Evolutionary conservation across 2,113 vertebrate genomes (phyloP).

Genomic region (Speoplatyrhinus poulsoni): DNA sequence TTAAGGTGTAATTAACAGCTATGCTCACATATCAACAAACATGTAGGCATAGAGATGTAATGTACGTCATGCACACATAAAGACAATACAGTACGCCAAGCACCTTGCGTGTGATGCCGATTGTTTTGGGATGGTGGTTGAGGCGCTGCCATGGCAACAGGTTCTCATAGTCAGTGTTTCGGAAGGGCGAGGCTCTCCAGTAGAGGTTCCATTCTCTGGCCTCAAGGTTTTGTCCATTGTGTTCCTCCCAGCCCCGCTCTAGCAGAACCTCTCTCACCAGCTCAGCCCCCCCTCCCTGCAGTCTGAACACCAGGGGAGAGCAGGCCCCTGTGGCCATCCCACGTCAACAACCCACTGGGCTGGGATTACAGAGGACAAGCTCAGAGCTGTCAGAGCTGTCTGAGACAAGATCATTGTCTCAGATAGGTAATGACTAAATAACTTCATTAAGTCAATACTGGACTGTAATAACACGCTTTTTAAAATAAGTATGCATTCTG

Average conservation of each 20-base stretch:
- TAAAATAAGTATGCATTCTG: no score
- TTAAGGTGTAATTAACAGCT: neutral
- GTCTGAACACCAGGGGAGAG: constrained; percentile 71
- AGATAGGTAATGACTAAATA: no score
- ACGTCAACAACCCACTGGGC: neutral
- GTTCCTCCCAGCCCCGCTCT: constrained; percentile 80
- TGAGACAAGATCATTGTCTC: no score
- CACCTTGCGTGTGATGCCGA: constrained; percentile 78
- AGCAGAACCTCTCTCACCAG: constrained; percentile 80
- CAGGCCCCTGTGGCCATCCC: constrained; percentile 14
- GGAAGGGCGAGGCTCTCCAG: constrained; percentile 75
- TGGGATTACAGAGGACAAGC: neutral
- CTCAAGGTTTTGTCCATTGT: constrained; percentile 57
- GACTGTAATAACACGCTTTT: no score
- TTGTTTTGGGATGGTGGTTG: constrained; percentile 81
- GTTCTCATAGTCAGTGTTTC: constrained; percentile 59
- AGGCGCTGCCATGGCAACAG: constrained; percentile 82
- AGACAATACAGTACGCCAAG: neutral
- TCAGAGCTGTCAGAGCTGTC: no score
- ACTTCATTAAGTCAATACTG: no score
- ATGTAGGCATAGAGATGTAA: neutral
- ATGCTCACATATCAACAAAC: neutral
- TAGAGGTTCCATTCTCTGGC: constrained; percentile 80
- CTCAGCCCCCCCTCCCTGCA: constrained; percentile 66
- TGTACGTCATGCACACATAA: no score